Evolutionary conservation across 2,113 vertebrate species (phyloP).

Genomic region (Callionymus lyra): DNA sequence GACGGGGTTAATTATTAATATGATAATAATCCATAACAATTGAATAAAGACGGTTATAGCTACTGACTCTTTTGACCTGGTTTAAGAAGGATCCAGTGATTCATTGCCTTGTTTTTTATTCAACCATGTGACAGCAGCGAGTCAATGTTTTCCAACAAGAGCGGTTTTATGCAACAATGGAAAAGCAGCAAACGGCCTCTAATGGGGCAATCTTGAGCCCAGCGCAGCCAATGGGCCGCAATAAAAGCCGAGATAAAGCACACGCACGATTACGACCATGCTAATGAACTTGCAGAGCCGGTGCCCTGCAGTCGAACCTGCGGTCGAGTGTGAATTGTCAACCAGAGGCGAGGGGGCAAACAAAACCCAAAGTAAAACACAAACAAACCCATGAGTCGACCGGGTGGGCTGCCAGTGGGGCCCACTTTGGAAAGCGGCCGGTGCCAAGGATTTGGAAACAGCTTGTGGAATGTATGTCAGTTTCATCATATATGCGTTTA

Average conservation of each 20-base stretch:
- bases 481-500: too few relatives aligned
- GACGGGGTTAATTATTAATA: too few relatives aligned
- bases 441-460: background rate
- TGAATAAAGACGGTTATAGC: too few relatives aligned
- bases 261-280: constrained; percentile 12
- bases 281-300: constrained; percentile 62
- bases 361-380: constrained; percentile 59
- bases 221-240: background rate
- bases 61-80: too few relatives aligned
- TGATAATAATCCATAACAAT: too few relatives aligned
- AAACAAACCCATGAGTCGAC: constrained; percentile 35
- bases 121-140: too few relatives aligned
- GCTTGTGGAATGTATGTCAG: too few relatives aligned
- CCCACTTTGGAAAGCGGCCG: constrained; percentile 2
- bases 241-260: constrained; percentile 14
- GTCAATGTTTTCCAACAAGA: too few relatives aligned
- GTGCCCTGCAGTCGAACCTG: constrained; percentile 63
- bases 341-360: constrained; percentile 56
- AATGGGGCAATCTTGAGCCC: background rate
- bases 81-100: too few relatives aligned
- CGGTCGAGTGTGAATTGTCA: constrained; percentile 61
- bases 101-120: too few relatives aligned
- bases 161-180: background rate
- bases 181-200: background rate
- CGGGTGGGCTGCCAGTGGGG: constrained; percentile 6